These are phyloP conservation scores for Stenurella melanura DNA, from an alignment of 2,888 invertebrate species.

Conservation along the genomic window DNA sequence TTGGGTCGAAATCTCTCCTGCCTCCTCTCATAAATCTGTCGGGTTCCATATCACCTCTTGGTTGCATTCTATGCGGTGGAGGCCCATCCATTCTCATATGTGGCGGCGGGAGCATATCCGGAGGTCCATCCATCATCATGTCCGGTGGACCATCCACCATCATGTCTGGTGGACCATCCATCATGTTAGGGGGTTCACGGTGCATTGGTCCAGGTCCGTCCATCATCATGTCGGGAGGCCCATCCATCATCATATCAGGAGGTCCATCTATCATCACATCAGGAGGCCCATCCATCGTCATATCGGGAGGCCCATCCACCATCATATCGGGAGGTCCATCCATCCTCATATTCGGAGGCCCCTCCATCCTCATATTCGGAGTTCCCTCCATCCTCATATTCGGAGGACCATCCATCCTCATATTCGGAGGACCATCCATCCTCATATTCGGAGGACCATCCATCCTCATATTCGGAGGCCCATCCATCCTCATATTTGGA, in stretches of 20 bases:
- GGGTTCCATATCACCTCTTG: constrained; percentile 48
- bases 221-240: constrained; percentile 46
- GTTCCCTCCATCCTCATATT: constrained; percentile 35
- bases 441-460: constrained; percentile 48
- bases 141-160: constrained; percentile 49
- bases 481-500: constrained; percentile 40
- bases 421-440: constrained; percentile 41
- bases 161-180: constrained; percentile 37
- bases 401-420: constrained; percentile 40
- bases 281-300: too few species aligned
- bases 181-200: constrained; percentile 17
- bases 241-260: too few species aligned
- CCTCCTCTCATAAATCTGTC: constrained; percentile 64
- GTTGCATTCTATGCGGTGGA: constrained; percentile 29
- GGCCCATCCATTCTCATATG: constrained; percentile 37
- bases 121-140: constrained; percentile 49
- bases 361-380: too few species aligned
- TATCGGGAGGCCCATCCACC: too few species aligned
- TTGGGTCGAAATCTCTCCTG: constrained; percentile 52
- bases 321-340: too few species aligned
- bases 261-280: too few species aligned
- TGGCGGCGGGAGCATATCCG: constrained; percentile 32
- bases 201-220: constrained; percentile 23
- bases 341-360: too few species aligned
- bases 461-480: constrained; percentile 39